A percentile compares a stretch with the other conserved stretches of the same genome.
Conservation (phyloP, 2,113 vertebrate species). For the Nibea coibor region DNA sequence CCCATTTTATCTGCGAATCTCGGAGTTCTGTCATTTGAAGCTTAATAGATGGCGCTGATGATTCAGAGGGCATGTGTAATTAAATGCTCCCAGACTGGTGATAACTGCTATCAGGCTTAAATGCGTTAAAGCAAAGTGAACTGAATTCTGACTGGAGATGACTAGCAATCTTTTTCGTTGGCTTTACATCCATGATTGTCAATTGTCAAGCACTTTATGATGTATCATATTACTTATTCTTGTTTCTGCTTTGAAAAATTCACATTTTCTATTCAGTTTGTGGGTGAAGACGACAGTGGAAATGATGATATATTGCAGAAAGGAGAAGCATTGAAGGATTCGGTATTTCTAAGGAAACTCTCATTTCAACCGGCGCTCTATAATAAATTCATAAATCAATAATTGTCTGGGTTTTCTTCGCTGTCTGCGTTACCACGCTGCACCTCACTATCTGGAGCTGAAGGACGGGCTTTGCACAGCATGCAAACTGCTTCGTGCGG, state of each 20-base stretch:
- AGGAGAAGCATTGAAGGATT: neutral
- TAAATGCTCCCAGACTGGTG: slow-evolving; percentile 51
- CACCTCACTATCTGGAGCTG: slow-evolving; percentile 28
- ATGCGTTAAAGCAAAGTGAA: slow-evolving; percentile 7
- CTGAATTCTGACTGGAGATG: slow-evolving; percentile 26
- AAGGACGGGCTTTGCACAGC: slow-evolving; percentile 47
- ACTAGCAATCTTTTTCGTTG: slow-evolving; percentile 4
- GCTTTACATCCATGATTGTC: neutral
- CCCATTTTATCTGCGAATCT: slow-evolving; percentile 61
- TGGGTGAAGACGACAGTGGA: neutral
- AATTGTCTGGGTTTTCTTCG: slow-evolving; percentile 14
- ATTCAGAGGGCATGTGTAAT: slow-evolving; percentile 55
- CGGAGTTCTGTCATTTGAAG: slow-evolving; percentile 38
- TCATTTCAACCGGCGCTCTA: slow-evolving; percentile 5
- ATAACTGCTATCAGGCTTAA: slow-evolving; percentile 30
- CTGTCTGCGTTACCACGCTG: slow-evolving; percentile 14
- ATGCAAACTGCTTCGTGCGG: neutral
- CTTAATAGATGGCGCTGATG: slow-evolving; percentile 21
- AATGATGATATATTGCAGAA: neutral
- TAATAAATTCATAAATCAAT: slow-evolving; percentile 41
- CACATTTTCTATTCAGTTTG: neutral
- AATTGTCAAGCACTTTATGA: neutral
- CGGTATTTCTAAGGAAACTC: slow-evolving; percentile 1
- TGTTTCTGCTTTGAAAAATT: neutral
- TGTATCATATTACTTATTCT: neutral